Evolutionary conservation across 1,140 invertebrate genomes (phyloP), one percentile per base, ranked within the genome.

Genomic region (Dreissena polymorpha): DNA sequence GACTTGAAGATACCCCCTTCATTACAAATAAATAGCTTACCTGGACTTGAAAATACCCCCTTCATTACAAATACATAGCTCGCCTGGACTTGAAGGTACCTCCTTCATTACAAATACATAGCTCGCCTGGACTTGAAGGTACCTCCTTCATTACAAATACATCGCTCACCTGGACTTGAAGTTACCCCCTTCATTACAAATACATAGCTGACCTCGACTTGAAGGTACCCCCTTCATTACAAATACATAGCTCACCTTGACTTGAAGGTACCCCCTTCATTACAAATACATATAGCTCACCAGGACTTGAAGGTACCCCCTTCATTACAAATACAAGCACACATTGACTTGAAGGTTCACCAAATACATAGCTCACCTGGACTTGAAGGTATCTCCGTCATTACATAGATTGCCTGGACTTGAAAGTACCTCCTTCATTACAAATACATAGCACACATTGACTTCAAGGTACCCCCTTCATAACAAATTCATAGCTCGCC

Each of bases 61-160:
- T 71, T 21, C 10, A 94, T n/a, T n/a, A n/a, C n/a, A n/a, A n/a
- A n/a, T n/a, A n/a, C n/a, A n/a, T n/a, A n/a, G n/a, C n/a, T n/a
- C n/a, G n/a, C n/a, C n/a, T n/a, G n/a, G n/a, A n/a, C n/a, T n/a
- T n/a, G n/a, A n/a, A n/a, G n/a, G n/a, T n/a, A n/a, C n/a, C n/a
- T n/a, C 49, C n/a, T 27, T 50, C 21, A 71, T 8, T 27, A 51
- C n/a, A n/a, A n/a, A n/a, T n/a, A n/a, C n/a, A n/a, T 94, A 78
- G 93, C 94, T 78, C 94, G 95, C 89, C 87, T 94, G 18, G 94
- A 94, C 88, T 88, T 94, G 21, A 95, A 94, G 90, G 93, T 94
- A 82, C 70, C 39, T 21, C 49, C n/a, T 27, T 50, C 21, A 71
- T 8, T 27, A 51, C 53, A 12, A 12, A 55, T 12, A 55, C 53